Conservation (phyloP, 2,797 vertebrate species). For the Macroramphosus scolopax region DNA sequence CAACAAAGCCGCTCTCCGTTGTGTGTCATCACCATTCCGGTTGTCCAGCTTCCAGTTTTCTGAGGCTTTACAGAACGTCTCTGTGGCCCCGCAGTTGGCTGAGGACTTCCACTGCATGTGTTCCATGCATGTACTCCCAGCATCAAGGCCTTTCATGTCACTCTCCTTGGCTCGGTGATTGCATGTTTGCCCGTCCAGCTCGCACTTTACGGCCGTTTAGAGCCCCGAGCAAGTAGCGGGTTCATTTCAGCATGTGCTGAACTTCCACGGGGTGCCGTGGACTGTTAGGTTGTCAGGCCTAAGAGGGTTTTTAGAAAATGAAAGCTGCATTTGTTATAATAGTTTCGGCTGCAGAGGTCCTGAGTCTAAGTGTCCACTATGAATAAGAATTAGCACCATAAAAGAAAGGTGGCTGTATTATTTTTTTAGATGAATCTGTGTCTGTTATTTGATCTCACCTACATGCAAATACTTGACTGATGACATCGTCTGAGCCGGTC, state of each 20-base stretch:
- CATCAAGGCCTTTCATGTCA: constrained; percentile 49
- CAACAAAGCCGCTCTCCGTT: no score
- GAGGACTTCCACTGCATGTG: constrained; percentile 57
- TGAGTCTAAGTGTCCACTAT: constrained; percentile 29
- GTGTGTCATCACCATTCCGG: no score
- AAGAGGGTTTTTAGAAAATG: constrained; percentile 38
- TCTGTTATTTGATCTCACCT: no score
- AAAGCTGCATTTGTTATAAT: constrained; percentile 28
- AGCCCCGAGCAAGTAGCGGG: constrained; percentile 54
- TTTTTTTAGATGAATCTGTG: no score
- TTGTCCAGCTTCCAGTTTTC: no score
- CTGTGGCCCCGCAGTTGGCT: constrained; percentile 33
- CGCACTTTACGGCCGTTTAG: constrained; percentile 56
- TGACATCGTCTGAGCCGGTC: no score
- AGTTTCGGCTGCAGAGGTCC: constrained; percentile 19
- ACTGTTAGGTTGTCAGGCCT: constrained; percentile 29
- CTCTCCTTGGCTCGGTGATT: constrained; percentile 50
- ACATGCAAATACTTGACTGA: no score
- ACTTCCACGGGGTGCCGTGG: constrained; percentile 36
- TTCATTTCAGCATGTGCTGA: constrained; percentile 45
- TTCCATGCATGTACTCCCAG: constrained; percentile 49
- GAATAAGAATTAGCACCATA: constrained; percentile 16
- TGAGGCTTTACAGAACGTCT: no score
- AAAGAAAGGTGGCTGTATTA: no score
- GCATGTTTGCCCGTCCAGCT: constrained; percentile 53